Conservation (phyloP, 2,888 invertebrate species). For the Bombylius major region DNA sequence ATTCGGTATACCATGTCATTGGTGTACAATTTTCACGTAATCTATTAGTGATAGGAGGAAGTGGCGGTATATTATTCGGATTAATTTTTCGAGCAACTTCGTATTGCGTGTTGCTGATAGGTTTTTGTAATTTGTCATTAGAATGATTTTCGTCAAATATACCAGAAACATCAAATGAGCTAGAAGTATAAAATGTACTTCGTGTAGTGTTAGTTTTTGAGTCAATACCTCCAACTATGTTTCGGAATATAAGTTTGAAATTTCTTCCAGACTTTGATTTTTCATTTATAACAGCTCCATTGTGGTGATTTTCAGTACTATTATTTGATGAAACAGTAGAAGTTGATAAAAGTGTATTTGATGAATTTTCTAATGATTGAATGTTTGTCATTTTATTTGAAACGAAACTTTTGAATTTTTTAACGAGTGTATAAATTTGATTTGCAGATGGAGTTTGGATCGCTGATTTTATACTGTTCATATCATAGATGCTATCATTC, state of each 20-base stretch:
- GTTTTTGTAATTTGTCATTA: slow-evolving; percentile 2
- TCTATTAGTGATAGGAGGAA: slow-evolving; percentile 29
- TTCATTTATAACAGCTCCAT: slow-evolving; percentile 21
- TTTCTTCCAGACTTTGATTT: slow-evolving; percentile 39
- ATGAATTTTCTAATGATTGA: neutral
- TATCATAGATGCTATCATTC: slow-evolving; percentile 41
- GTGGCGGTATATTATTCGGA: slow-evolving; percentile 37
- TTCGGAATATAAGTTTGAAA: slow-evolving; percentile 50
- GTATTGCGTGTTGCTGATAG: neutral
- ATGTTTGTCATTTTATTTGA: slow-evolving; percentile 28
- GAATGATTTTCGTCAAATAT: slow-evolving; percentile 35
- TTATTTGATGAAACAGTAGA: neutral
- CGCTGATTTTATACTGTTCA: slow-evolving; percentile 44
- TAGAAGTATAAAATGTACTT: slow-evolving; percentile 60
- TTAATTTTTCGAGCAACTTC: slow-evolving; percentile 16
- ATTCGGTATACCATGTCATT: slow-evolving; percentile 56
- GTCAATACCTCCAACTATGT: slow-evolving; percentile 41
- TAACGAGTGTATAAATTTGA: slow-evolving; percentile 55
- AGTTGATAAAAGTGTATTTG: slow-evolving; percentile 3
- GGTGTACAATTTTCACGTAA: slow-evolving; percentile 10
- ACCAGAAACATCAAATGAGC: slow-evolving; percentile 50
- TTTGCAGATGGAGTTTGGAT: slow-evolving; percentile 44
- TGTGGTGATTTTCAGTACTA: neutral
- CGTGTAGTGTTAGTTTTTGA: slow-evolving; percentile 44
- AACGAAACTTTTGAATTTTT: slow-evolving; percentile 51